A percentile compares a stretch with the other conserved stretches of the same genome.
These are phyloP conservation scores for Dicycla oo DNA, from an alignment of 2,888 invertebrate species.

Conservation along the genomic window DNA sequence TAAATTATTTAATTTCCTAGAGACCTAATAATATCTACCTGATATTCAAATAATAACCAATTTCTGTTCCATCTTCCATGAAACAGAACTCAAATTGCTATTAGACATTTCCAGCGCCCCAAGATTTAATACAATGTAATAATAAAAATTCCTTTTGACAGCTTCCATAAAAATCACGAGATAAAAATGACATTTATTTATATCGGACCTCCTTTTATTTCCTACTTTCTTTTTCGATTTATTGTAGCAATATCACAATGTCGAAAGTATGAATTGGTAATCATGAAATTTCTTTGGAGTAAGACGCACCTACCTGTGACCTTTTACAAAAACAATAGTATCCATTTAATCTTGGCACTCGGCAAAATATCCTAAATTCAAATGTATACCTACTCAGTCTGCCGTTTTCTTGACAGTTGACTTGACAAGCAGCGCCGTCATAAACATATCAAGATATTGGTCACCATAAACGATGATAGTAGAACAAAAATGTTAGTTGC, in stretches of 20 bases:
- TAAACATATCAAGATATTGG: not conserved
- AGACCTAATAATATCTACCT: no score
- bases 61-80: slow-evolving; percentile 31
- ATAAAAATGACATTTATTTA: slow-evolving; percentile 39
- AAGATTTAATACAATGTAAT: no score
- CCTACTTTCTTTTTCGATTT: slow-evolving; percentile 47
- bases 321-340: slow-evolving; percentile 53
- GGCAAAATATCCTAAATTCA: not conserved
- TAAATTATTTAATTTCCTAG: slow-evolving; percentile 15
- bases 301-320: slow-evolving; percentile 67
- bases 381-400: not conserved
- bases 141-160: slow-evolving; percentile 36
- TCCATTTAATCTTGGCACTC: not conserved
- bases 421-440: not conserved
- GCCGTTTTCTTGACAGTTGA: slow-evolving; percentile 5
- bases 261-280: slow-evolving; percentile 66
- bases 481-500: slow-evolving; percentile 38
- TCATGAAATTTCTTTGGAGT: slow-evolving; percentile 37
- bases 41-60: slow-evolving; percentile 31
- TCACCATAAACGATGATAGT: slow-evolving; percentile 24
- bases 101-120: slow-evolving; percentile 35
- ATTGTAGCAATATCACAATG: slow-evolving; percentile 64
- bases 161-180: slow-evolving; percentile 30
- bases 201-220: slow-evolving; percentile 31
- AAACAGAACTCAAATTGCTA: slow-evolving; percentile 43